Conservation (phyloP, 2,113 vertebrate genomes). For the Larimichthys crocea region DNA sequence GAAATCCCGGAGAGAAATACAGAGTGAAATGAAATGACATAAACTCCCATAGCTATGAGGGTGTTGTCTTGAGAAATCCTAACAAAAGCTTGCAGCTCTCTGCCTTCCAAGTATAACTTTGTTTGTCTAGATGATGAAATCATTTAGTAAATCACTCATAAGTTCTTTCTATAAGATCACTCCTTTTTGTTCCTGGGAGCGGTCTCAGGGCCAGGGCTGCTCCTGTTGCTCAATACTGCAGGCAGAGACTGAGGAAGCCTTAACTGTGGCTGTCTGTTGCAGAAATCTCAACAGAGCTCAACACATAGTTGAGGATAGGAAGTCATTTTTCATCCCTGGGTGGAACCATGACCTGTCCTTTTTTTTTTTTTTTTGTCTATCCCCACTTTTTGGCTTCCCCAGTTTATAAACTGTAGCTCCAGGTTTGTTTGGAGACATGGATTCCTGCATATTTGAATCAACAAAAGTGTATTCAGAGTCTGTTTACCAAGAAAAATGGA, state of each 20-base stretch:
- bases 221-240: constrained; percentile 66
- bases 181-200: constrained; percentile 36
- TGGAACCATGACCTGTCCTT: constrained; percentile 40
- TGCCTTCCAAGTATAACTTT: constrained; percentile 39
- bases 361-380: constrained; percentile 40
- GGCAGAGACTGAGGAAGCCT: constrained; percentile 31
- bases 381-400: not conserved
- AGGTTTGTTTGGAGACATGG: not conserved
- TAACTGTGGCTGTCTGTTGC: constrained; percentile 30
- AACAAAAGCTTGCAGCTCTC: constrained; percentile 40
- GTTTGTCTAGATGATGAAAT: constrained; percentile 37
- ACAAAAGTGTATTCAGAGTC: not conserved
- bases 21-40: constrained; percentile 30
- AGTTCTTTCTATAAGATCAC: constrained; percentile 36
- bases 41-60: constrained; percentile 33
- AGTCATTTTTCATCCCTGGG: constrained; percentile 67
- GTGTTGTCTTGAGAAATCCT: constrained; percentile 46
- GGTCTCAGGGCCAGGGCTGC: constrained; percentile 37
- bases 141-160: constrained; percentile 17
- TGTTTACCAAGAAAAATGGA: not conserved
- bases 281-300: constrained; percentile 23
- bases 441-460: not conserved
- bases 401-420: not conserved
- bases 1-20: constrained; percentile 53
- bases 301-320: constrained; percentile 60